Base-by-base conservation (phyloP, 2,888 invertebrate genomes). In the Uloborus plumipes region DNA sequence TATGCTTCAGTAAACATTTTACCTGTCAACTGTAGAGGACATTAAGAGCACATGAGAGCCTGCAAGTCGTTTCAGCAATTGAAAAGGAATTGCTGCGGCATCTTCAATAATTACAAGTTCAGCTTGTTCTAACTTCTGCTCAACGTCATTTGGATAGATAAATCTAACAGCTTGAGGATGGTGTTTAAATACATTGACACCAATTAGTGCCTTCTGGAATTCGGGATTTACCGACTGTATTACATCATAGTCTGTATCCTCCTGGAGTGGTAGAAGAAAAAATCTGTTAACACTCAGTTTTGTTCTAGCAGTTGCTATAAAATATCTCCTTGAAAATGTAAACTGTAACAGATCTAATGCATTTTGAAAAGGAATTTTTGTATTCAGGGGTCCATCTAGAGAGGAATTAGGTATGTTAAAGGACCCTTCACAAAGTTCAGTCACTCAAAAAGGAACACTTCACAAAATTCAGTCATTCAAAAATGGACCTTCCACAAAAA, bases 51-150 rank as follows among this genome's bases (percentile, higher is more conserved):
- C 91, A 87, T 98, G 98, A 0, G 98, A 96, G 0, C 94, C 95
- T 77, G 95, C 91, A 89, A 98, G 94, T 2, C 93, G 92, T 86
- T 95, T 95, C 0, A 99, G 97, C 87, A 95, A 92, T 0, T 95
- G 94, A 78, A 99, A 90, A 0, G 99, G 99, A 86, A 99, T 99
- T 13, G 99, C 99, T 0, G 99, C 99, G 1, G 99, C 99, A 89
- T 99, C 99, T 89, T 99, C 99, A 78, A 99, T 98, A 0, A 99
- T 93, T 51, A 99, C 92, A 61, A 99, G 89, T 89, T 99, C 99
- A 0, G 98, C 98, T 72, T 85, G 84, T 7, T 71, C 84, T 50
- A 99, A 91, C 53, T 95, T 93, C 77, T 94, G 93, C 1, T 61
- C 93, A 66, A 94, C 93, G 89, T 99, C 98, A 59, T 94, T 93